Percentiles rank a stretch among this genome's conserved stretches.
phyloP scores from a whole-genome alignment of 2,797 vertebrate species.

The Forpus xanthops region DNA sequence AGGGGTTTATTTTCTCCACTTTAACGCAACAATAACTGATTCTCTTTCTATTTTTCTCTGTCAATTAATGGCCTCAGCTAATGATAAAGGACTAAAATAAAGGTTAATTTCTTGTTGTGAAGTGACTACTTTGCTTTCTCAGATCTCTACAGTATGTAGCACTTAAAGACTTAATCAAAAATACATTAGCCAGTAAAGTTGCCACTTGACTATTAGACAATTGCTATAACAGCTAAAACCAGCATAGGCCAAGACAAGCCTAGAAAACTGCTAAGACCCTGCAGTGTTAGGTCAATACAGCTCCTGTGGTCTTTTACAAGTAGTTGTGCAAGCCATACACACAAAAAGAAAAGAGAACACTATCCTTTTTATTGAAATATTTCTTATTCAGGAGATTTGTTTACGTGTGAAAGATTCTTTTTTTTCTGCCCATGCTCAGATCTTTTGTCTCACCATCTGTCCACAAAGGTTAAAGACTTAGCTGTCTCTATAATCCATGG shows the following conservation, averaged over 20 bases:
- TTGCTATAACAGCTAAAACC: not conserved
- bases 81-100: not conserved
- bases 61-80: not conserved
- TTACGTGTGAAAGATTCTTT: not conserved
- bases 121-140: not conserved
- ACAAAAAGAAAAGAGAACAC: not conserved
- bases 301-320: not conserved
- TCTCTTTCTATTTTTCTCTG: not conserved
- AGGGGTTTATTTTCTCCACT: no score
- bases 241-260: not conserved
- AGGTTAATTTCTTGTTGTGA: accelerated
- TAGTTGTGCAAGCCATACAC: not conserved
- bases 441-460: not conserved
- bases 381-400: not conserved
- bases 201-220: not conserved
- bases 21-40: no score
- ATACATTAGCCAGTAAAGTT: not conserved
- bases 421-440: not conserved
- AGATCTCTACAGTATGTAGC: not conserved
- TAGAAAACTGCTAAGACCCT: not conserved
- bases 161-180: not conserved
- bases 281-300: not conserved
- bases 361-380: not conserved
- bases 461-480: not conserved
- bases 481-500: not conserved